Evolutionary conservation across 30 jellyfish, hydroid and myxozoan species (phyloP), one percentile per base, ranked within the genome.

Genomic region (Calvadosia cruxmelitensis): DNA sequence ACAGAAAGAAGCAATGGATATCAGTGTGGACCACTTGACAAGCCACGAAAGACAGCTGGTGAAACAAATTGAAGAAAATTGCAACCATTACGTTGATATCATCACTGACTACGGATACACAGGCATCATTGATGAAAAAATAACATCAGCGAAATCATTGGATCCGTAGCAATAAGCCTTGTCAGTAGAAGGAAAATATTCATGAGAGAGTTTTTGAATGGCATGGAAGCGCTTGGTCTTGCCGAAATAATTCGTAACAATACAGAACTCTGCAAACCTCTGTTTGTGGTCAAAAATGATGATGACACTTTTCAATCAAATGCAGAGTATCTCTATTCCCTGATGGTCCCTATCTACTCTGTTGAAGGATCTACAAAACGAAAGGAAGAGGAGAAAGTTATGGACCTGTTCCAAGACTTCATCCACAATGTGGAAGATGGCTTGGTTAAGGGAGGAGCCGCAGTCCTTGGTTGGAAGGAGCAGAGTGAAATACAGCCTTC

Each of bases 261-360:
- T 62, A 70, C 72, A 70, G 80, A 70, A 70, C 57, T 70, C 62
- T 70, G 71, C 80, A 70, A 71, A 70, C 50, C 31, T 50, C 52
- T 70, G 57, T 70, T 70, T 48, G 72, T 49, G 71, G 33, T 70
- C 50, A 48, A 48, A 28, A 52, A 70, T 50, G 52, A 50, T 23
- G 27, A 7, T 20, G 27, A 20, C 12, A 53, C 23, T 23, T 32
- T 3, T 5, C 10, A 3, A 3, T 23, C 68, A 53, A 32, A 53
- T 53, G 68, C 26, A 3, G 27, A 53, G 23, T 53, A 53, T 23
- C 68, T 53, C 25, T 53, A 3, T 32, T 20, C 31, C 68, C 23
- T 53, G 27, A 53, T 53, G 10, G 50, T 57, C 50, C 80, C 80
- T 25, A 71, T 70, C 3, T 70, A 48, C 52, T 29, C 80, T 42